Percentiles rank a stretch among this genome's conserved stretches.
phyloP scores from a whole-genome alignment of 1,140 invertebrate species.

The Tetramorium alpestre region DNA sequence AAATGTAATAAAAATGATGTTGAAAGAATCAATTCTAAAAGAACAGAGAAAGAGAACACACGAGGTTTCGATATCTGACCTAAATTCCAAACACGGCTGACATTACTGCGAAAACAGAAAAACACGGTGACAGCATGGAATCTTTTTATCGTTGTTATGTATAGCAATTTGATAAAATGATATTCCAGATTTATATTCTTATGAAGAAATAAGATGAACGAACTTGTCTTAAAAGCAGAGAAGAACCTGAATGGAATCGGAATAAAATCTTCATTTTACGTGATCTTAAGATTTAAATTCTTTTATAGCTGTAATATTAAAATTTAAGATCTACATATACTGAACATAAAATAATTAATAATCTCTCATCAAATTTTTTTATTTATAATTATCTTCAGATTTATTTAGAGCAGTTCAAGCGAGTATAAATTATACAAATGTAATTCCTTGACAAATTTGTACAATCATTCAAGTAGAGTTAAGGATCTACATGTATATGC shows the following conservation, averaged over 20 bases:
- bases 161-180: not conserved
- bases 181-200: not conserved
- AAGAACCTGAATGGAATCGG: not conserved
- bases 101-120: conserved; percentile 20
- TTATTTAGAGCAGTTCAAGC: not conserved
- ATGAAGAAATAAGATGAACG: not conserved
- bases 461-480: not conserved
- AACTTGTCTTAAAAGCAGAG: not conserved
- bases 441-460: not conserved
- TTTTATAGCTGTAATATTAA: not conserved
- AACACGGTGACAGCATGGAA: not conserved
- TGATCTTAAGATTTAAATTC: not conserved
- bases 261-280: not conserved
- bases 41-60: not conserved
- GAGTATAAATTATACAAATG: not conserved
- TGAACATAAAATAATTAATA: not conserved
- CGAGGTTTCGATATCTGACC: not conserved
- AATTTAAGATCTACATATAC: not conserved
- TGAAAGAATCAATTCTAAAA: not conserved
- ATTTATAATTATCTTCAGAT: not conserved
- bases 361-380: not conserved
- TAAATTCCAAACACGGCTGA: conserved; percentile 15
- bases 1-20: not conserved
- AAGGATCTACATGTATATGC: not conserved
- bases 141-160: conserved; percentile 9